Evolutionary conservation across 1,140 invertebrate species (phyloP), one percentile per base, ranked within the genome.

Genomic region (Drosophila suzukii): DNA sequence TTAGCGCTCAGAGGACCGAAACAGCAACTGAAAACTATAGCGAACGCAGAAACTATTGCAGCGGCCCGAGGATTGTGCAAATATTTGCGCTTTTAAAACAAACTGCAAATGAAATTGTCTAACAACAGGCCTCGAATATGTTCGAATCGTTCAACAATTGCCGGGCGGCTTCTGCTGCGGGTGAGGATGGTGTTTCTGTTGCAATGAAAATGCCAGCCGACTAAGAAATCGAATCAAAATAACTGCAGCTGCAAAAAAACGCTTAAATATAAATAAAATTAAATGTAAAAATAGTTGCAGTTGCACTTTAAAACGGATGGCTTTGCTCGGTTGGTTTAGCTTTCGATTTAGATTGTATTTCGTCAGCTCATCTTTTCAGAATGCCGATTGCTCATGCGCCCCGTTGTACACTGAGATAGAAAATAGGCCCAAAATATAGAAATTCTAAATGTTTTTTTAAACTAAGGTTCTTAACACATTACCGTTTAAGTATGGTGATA

Each of bases 51-150:
- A 47, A 47, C 46, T 36, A 41, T 73, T 66, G 82, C 68, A 76
- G 47, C 66, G 71, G 71, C 60, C 71, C 67, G 84, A 75, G 76
- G 68, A 88, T 88, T 89, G 84, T 89, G 84, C 80, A 88, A 88
- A 88, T 88, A 89, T 89, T 83, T 82, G 71, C 67, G 58, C 56
- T 66, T 72, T 71, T 36, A 58, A 78, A 78, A 67, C 75, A 79
- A 88, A 88, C 76, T 80, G 80, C 84, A 80, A 88, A 88, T 88
- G 68, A 89, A 88, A 89, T 84, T 88, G 83, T 89, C 73, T 56
- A 70, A 77, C 61, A 72, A 58, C 67, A 62, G 73, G 76, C 68
- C 68, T 72, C 68, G 30, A 71, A 72, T 72, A 50, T 74, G 84
- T 70, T 72, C 61, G 61, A 57, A 36, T 4, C 38, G 59, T 39